Evolutionary conservation across 2,797 vertebrate species (phyloP).

Genomic region (Pagetopsis macropterus): DNA sequence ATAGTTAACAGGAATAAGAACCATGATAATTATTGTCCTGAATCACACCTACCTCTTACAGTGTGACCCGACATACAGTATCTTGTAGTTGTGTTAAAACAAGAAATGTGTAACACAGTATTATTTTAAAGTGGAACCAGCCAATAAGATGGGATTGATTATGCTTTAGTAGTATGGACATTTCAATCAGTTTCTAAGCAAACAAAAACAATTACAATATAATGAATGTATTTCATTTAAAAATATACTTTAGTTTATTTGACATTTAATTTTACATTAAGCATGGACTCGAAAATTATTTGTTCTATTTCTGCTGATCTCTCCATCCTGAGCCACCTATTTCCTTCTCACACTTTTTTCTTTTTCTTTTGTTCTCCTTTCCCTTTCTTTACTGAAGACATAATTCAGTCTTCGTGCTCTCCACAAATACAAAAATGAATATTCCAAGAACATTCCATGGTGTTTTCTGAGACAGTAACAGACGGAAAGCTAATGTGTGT

Average conservation of each 20-base stretch:
- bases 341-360: no score
- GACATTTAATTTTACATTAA: neutral
- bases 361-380: no score
- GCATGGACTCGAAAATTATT: neutral
- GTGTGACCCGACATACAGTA: constrained; percentile 30
- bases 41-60: constrained; percentile 40
- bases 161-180: neutral
- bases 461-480: no score
- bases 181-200: neutral
- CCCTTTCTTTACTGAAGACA: no score
- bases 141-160: neutral
- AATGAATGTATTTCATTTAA: neutral
- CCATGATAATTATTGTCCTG: constrained; percentile 54
- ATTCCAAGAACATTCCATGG: no score
- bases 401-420: no score
- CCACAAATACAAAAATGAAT: no score
- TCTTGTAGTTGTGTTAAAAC: constrained; percentile 2
- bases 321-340: no score
- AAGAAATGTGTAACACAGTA: neutral
- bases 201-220: neutral
- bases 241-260: neutral
- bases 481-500: no score
- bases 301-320: neutral
- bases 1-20: constrained; percentile 40
- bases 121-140: neutral